Evolutionary conservation across 2,113 vertebrate species (phyloP).

Genomic region (Hipposideros armiger): DNA sequence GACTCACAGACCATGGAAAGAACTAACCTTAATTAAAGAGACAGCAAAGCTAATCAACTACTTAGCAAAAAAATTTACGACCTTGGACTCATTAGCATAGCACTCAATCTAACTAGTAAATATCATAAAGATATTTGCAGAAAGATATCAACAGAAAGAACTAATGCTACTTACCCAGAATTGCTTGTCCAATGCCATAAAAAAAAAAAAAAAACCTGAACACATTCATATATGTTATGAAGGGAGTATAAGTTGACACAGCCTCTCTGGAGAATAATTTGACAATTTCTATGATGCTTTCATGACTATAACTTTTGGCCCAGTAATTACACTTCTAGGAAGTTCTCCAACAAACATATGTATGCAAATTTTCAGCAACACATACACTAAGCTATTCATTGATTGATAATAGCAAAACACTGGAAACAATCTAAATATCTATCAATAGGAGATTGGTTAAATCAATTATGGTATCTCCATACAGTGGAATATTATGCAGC

Average conservation of each 20-base stretch:
- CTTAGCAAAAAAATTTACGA: background rate
- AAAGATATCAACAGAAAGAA: background rate
- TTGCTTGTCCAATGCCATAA: background rate
- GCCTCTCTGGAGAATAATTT: background rate
- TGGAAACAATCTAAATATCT: background rate
- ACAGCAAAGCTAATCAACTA: background rate
- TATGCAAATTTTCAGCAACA: background rate
- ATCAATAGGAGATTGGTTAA: background rate
- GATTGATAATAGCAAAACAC: background rate
- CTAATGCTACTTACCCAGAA: background rate
- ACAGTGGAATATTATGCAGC: background rate
- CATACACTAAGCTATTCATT: background rate
- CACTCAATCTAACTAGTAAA: background rate
- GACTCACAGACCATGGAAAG: background rate
- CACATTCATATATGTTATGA: background rate
- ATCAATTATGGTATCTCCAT: background rate
- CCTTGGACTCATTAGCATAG: background rate
- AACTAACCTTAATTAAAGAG: background rate
- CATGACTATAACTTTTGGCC: background rate
- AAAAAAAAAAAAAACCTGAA: background rate
- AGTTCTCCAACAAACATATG: background rate
- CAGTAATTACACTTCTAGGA: conserved; percentile 5
- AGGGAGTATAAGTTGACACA: background rate
- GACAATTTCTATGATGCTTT: background rate
- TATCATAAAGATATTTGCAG: background rate